A percentile compares a stretch with the other conserved stretches of the same genome.
phyloP scores from a whole-genome alignment of 2,888 invertebrate genomes.

The Eupithecia exiguata region DNA sequence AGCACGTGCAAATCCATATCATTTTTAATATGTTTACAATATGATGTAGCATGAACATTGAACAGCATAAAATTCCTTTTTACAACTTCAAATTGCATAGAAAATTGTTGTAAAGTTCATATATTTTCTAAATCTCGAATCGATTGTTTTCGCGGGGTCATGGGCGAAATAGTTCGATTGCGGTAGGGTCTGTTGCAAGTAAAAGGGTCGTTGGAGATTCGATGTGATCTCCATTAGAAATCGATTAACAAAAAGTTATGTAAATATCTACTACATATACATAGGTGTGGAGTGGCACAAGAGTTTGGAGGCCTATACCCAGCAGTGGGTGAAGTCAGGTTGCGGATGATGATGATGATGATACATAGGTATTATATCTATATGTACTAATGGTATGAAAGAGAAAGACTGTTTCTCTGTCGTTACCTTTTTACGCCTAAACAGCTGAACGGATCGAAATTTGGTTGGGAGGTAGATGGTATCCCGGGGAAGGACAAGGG shows the following conservation, averaged over 20 bases:
- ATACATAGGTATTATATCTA: too few species aligned
- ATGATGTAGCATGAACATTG: conserved; percentile 14
- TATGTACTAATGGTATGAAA: too few species aligned
- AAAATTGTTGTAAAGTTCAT: conserved; percentile 16
- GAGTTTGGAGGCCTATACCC: too few species aligned
- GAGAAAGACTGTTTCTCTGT: too few species aligned
- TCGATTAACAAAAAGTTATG: not conserved
- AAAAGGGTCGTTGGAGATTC: not conserved
- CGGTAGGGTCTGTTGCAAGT: not conserved
- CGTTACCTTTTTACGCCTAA: too few species aligned
- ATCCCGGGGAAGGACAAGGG: too few species aligned
- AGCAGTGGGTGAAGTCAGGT: too few species aligned
- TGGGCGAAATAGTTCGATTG: conserved; percentile 11
- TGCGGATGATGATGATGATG: too few species aligned
- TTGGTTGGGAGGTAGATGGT: too few species aligned
- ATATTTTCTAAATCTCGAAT: conserved; percentile 5
- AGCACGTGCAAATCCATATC: not conserved
- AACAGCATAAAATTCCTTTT: conserved; percentile 1
- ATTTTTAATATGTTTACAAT: not conserved
- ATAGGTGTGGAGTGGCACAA: too few species aligned
- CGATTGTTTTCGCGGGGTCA: conserved; percentile 1
- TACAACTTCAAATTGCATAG: conserved; percentile 25
- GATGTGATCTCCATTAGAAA: not conserved
- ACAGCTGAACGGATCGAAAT: too few species aligned
- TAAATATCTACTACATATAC: too few species aligned